Evolutionary conservation across 2,113 vertebrate genomes (phyloP).

Genomic region (Climacteris rufus): DNA sequence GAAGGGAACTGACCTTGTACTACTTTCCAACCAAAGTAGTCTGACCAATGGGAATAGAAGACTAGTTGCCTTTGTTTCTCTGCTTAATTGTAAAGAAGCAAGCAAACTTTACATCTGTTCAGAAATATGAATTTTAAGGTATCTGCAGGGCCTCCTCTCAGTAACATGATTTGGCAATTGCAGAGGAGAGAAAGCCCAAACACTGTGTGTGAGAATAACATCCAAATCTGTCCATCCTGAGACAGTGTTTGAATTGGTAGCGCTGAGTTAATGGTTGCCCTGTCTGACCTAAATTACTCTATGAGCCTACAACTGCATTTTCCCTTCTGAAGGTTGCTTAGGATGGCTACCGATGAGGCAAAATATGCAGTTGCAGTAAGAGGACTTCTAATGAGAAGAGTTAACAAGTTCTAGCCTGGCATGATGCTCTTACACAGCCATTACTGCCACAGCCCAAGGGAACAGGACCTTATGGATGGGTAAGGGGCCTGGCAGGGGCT

Average conservation of each 20-base stretch:
- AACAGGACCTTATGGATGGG: accelerated
- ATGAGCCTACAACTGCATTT: background rate
- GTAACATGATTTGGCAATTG: background rate
- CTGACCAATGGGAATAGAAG: background rate
- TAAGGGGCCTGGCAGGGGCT: accelerated
- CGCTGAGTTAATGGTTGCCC: background rate
- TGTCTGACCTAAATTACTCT: background rate
- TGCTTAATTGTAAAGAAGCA: background rate
- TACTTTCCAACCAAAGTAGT: background rate
- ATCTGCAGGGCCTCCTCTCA: background rate
- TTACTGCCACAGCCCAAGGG: background rate
- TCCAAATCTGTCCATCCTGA: background rate
- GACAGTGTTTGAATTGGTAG: background rate
- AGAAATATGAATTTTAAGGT: background rate
- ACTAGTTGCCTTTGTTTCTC: background rate
- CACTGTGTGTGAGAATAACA: background rate
- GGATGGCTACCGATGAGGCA: accelerated
- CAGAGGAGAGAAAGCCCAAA: background rate
- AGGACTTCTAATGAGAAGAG: background rate
- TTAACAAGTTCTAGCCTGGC: background rate
- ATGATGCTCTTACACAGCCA: accelerated
- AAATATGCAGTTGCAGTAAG: accelerated
- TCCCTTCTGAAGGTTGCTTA: background rate
- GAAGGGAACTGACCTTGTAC: background rate
- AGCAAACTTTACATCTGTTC: background rate